A percentile compares a stretch with the other conserved stretches of the same genome.
Conservation (phyloP, 23 tunicate genomes). For the Trididemnum clinides region DNA sequence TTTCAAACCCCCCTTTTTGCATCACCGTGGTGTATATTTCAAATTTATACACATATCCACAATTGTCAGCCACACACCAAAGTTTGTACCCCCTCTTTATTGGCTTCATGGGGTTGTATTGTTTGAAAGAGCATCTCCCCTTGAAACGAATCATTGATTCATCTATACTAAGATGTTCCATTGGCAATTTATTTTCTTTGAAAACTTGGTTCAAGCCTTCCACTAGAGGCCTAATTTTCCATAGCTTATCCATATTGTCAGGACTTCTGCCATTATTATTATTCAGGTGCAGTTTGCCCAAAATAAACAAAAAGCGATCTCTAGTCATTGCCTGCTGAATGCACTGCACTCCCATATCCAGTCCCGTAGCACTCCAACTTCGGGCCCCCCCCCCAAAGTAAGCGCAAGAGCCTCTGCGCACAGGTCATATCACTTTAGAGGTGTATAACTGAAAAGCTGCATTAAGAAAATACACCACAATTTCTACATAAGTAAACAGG, state of each 20-base stretch:
- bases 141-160: constrained; percentile 22
- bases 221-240: background rate
- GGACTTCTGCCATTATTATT: background rate
- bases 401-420: too few species aligned
- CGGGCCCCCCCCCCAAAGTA: too few species aligned
- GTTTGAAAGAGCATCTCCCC: constrained; percentile 2
- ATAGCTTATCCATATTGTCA: constrained; percentile 5
- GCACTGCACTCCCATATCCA: background rate
- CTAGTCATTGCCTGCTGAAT: constrained; percentile 2
- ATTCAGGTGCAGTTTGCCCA: constrained; percentile 1
- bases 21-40: background rate
- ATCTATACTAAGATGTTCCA: background rate
- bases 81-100: constrained; percentile 27
- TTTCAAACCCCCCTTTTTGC: too few species aligned
- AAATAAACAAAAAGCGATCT: background rate
- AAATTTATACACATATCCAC: constrained; percentile 5
- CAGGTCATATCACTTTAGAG: too few species aligned
- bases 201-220: background rate
- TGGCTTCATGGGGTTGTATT: constrained; percentile 32
- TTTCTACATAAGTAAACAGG: too few species aligned
- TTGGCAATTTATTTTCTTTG: background rate
- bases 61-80: constrained; percentile 2
- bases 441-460: too few species aligned
- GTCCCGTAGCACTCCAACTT: too few species aligned
- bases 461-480: too few species aligned